Evolutionary conservation across 2,888 invertebrate species (phyloP).

Genomic region (Spodoptera exigua): DNA sequence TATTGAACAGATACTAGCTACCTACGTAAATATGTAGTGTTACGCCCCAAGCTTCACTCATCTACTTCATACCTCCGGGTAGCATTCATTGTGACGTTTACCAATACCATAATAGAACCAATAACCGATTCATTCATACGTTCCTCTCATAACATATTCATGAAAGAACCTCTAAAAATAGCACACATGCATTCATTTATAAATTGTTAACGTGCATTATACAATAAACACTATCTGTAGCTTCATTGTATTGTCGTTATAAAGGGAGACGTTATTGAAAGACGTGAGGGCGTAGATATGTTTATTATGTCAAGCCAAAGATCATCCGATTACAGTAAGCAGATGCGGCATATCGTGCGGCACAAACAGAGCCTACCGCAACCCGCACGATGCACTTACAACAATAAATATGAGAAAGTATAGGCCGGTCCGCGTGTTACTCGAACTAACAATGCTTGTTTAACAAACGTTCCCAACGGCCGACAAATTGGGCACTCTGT

Average conservation of each 20-base stretch:
- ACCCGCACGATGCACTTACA: conserved; percentile 25
- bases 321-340: conserved; percentile 44
- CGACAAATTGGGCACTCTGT: conserved; percentile 70
- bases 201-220: conserved; percentile 36
- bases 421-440: conserved; percentile 41
- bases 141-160: conserved; percentile 10
- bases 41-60: too few species aligned
- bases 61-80: too few species aligned
- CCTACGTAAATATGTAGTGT: too few species aligned
- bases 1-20: too few species aligned
- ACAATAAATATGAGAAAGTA: conserved; percentile 51
- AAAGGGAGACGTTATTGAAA: conserved; percentile 51
- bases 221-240: conserved; percentile 48
- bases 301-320: conserved; percentile 51
- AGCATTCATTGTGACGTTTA: too few species aligned
- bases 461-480: conserved; percentile 68
- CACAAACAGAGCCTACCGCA: conserved; percentile 43
- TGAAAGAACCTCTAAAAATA: conserved; percentile 42
- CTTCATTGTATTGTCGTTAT: conserved; percentile 49
- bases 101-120: background rate
- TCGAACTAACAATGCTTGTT: conserved; percentile 66
- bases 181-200: conserved; percentile 40
- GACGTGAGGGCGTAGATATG: conserved; percentile 37
- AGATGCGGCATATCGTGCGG: conserved; percentile 37
- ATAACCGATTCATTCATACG: conserved; percentile 7